Evolutionary conservation across 1,140 invertebrate species (phyloP), one percentile per base, ranked within the genome.

Genomic region (Portunus trituberculatus): DNA sequence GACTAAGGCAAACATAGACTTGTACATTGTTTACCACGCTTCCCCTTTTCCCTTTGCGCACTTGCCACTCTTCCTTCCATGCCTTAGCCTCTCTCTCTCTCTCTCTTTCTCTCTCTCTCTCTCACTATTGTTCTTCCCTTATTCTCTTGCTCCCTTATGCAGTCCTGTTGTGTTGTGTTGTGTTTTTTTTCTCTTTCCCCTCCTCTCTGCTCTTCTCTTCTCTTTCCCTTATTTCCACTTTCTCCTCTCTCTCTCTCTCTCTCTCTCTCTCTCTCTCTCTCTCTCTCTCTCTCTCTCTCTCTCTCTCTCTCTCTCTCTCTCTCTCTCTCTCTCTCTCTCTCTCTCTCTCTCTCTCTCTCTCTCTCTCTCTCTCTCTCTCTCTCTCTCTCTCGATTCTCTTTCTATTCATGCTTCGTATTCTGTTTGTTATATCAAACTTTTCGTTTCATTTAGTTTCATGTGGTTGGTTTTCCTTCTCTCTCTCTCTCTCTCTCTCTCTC

Each of bases 1-100:
- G 20, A 76, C 67, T 76, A 76, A 76, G 67, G 67, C 67, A 76
- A 76, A 76, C 67, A 76, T 76, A 76, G 67, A 76, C 67, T 76
- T 76, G 67, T 76, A 76, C 67, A 76, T 76, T 76, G 39, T 89
- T 48, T 89, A 45, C 46, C 32, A 10, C 32, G 20, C 14, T 89
- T 32, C 25, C 39, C 46, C 32, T 39, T 28, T 89, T 20, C 29
- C 39, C 28, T 48, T 89, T 28, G 4, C 31, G 10, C 46, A 10
- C 28, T 25, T 87, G 0, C 39, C n/a, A 20, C 84, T 87, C 84
- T 87, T 4, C 29, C 10, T 46, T 90, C 45, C 31, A 90, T 90
- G n/a, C 31, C 45, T 45, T 31, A 10, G 48, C 48, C 29, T 90
- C 12, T 46, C 67, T 20, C 67, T 76, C 67, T n/a, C 25, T 59